Evolutionary conservation across 2,797 vertebrate genomes (phyloP), one percentile per base, ranked within the genome.

Genomic region (Betta splendens): DNA sequence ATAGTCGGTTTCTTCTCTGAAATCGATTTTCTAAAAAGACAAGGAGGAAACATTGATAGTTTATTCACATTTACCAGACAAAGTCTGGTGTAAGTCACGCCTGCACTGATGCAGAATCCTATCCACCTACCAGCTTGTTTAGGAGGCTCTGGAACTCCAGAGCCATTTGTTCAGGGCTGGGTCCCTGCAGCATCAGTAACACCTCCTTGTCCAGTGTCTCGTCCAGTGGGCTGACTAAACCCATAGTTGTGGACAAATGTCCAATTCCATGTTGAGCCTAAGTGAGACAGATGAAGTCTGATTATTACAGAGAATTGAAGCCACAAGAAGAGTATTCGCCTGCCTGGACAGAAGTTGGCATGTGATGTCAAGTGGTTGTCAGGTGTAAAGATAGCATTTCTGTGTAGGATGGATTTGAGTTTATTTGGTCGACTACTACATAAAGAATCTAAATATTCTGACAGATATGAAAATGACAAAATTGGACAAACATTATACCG

Each of bases 201-300:
- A 94, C 92, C 64, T 95, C 94, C 67, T 78, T 88, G 73, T 95
- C 93, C 81, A 94, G 76, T 0, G 89, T 91, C 74, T 90, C 85
- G 42, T 94, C 94, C 69, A 94, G 68, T 0, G 87, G 59, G 0
- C 90, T 86, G 3, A 71, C 69, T 5, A 64, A 48, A 64, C 64
- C 84, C 51, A 74, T 69, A 1, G 68, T 77, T 13, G 75, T 55
- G 21, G 81, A 77, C 21, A 91, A 52, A 67, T 42, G 61, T 11
- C 90, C 84, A n/a, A 31, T 59, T 53, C 75, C 83, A 70, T 87
- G 55, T 2, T 46, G n/a, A 21, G 20, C 16, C 71, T 86, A 64
- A 2, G 48, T 36, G 20, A 28, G 17, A 64, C 35, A 56, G 0
- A 42, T 9, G 31, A 65, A 35, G n/a, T n/a, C n/a, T n/a, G n/a